Evolutionary conservation across 1,140 invertebrate species (phyloP).

Genomic region (Aphaenogaster rudis): DNA sequence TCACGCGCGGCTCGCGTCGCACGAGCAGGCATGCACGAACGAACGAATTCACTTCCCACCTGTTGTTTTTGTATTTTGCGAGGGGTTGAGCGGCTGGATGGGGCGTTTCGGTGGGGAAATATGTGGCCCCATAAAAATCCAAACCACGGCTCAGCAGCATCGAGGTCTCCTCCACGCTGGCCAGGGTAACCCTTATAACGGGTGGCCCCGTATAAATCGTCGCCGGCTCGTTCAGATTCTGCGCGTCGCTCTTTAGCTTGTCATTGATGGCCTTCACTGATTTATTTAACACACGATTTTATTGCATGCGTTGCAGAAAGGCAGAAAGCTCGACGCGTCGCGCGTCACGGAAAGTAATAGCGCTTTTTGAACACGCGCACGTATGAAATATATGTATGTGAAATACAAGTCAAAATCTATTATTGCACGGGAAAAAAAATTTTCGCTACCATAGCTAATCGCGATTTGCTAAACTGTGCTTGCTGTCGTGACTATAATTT

Average conservation of each 20-base stretch:
- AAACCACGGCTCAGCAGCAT: constrained; percentile 93
- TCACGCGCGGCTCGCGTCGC: constrained; percentile 40
- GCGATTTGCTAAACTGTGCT: too few species aligned
- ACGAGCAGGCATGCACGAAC: constrained; percentile 42
- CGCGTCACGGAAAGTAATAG: constrained; percentile 10
- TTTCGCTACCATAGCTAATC: too few species aligned
- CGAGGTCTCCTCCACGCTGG: constrained; percentile 93
- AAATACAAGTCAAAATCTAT: background rate
- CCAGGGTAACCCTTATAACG: constrained; percentile 92
- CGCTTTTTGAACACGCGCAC: background rate
- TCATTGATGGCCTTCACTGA: constrained; percentile 85
- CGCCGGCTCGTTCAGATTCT: constrained; percentile 87
- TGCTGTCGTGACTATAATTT: too few species aligned
- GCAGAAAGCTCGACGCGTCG: background rate
- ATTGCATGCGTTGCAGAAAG: constrained; percentile 39
- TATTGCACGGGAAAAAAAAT: background rate
- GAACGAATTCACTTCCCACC: constrained; percentile 76
- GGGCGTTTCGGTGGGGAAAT: constrained; percentile 93
- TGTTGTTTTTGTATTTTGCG: constrained; percentile 87
- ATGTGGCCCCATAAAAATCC: constrained; percentile 95
- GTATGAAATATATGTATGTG: background rate
- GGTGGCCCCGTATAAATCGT: constrained; percentile 87
- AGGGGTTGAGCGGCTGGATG: constrained; percentile 88
- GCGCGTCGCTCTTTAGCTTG: constrained; percentile 84
- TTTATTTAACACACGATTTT: constrained; percentile 66